Evolutionary conservation across 2,888 invertebrate species (phyloP).

Genomic region (Latrodectus hesperus): DNA sequence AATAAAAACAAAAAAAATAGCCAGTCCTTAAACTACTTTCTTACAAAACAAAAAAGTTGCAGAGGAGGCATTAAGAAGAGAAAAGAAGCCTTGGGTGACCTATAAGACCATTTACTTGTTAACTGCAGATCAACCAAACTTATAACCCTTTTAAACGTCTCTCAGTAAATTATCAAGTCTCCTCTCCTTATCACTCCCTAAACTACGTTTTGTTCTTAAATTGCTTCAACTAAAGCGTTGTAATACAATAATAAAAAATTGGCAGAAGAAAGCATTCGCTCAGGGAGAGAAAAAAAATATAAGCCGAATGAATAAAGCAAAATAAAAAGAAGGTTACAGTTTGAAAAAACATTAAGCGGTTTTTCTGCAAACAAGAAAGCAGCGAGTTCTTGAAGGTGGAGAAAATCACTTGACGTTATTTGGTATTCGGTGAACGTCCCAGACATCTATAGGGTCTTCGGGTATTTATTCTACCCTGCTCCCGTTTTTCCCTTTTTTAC

Average conservation of each 20-base stretch:
- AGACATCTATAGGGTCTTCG: constrained; percentile 68
- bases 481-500: constrained; percentile 59
- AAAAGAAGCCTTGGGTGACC: constrained; percentile 1
- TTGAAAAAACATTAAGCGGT: constrained; percentile 69
- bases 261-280: constrained; percentile 1
- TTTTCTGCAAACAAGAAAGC: constrained; percentile 67
- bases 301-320: constrained; percentile 33
- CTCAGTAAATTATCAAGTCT: constrained; percentile 55
- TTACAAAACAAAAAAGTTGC: background rate
- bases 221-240: constrained; percentile 46
- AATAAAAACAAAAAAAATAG: background rate
- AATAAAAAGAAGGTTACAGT: constrained; percentile 60
- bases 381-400: constrained; percentile 58
- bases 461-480: constrained; percentile 65
- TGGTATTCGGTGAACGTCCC: constrained; percentile 64
- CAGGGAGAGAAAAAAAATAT: constrained; percentile 25
- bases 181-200: constrained; percentile 24
- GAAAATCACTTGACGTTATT: constrained; percentile 69
- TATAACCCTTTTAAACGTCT: constrained; percentile 44
- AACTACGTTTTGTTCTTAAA: constrained; percentile 51
- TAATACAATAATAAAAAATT: constrained; percentile 37
- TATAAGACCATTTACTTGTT: constrained; percentile 39
- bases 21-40: background rate
- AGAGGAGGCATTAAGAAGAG: background rate
- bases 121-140: constrained; percentile 20